phyloP scores from a whole-genome alignment of 2,888 invertebrate genomes.

The Cryptus viduatorius region DNA sequence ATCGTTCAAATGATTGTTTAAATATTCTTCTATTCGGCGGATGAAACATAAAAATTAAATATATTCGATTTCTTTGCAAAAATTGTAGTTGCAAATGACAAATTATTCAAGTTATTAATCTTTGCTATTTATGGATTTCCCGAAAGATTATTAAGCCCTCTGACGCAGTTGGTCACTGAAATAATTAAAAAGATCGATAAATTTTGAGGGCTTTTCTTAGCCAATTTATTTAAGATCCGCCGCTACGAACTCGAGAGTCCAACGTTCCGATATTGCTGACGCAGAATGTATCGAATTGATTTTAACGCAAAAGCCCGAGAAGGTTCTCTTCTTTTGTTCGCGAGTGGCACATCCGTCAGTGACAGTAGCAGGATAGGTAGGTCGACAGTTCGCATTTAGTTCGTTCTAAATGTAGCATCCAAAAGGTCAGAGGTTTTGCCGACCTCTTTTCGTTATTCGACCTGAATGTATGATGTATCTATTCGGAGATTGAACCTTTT shows the following conservation, averaged over 20 bases:
- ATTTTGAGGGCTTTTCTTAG: not conserved
- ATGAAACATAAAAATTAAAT: too few relatives aligned
- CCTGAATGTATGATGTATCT: not conserved
- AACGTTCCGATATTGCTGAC: slow-evolving; percentile 14
- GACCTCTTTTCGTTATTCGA: slow-evolving; percentile 13
- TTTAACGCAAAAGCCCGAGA: slow-evolving; percentile 2
- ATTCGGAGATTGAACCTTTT: not conserved
- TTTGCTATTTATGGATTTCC: not conserved
- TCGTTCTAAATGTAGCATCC: slow-evolving; percentile 35
- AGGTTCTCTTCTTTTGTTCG: slow-evolving; percentile 31
- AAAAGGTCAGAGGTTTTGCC: slow-evolving; percentile 47
- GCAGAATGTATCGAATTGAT: slow-evolving; percentile 24
- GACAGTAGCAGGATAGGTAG: slow-evolving; percentile 45
- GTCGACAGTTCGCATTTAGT: slow-evolving; percentile 33
- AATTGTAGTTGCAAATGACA: too few relatives aligned
- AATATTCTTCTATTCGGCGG: too few relatives aligned
- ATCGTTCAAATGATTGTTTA: too few relatives aligned
- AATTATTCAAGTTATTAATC: not conserved
- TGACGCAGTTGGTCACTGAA: too few relatives aligned
- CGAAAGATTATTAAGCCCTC: too few relatives aligned
- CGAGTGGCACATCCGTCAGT: slow-evolving; percentile 50
- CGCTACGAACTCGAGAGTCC: not conserved
- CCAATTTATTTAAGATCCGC: not conserved
- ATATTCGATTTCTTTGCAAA: too few relatives aligned
- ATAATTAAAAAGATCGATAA: not conserved